Conservation (phyloP, 1,140 invertebrate genomes). For the Drosophila jambulina region DNA sequence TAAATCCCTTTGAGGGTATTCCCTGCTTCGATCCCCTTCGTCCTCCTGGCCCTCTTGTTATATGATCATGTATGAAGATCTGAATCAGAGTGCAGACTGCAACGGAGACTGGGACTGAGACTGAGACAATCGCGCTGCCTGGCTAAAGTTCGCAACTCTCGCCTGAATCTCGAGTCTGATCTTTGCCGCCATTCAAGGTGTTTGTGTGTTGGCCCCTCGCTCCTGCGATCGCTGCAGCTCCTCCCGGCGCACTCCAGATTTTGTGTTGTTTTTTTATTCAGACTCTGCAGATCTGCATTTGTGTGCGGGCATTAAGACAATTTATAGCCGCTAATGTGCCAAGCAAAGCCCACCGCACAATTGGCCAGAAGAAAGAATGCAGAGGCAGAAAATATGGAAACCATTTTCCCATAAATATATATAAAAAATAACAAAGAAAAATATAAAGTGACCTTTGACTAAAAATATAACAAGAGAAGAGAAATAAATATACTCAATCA, state of each 20-base stretch:
- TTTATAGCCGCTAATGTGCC: conserved; percentile 84
- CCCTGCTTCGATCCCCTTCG: background rate
- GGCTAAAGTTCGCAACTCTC: conserved; percentile 54
- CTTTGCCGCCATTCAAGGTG: conserved; percentile 82
- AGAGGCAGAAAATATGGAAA: background rate
- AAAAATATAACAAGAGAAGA: too few species aligned
- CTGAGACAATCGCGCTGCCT: conserved; percentile 58
- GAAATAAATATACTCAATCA: too few species aligned
- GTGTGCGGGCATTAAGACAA: conserved; percentile 78
- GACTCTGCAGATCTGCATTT: conserved; percentile 33
- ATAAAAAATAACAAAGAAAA: background rate
- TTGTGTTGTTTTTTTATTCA: background rate
- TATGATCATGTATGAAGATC: conserved; percentile 79
- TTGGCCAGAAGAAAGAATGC: conserved; percentile 53
- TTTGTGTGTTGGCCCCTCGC: conserved; percentile 44
- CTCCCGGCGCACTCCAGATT: conserved; percentile 1
- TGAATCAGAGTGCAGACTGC: conserved; percentile 62
- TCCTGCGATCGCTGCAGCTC: conserved; percentile 5
- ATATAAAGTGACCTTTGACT: too few species aligned
- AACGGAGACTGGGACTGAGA: conserved; percentile 41
- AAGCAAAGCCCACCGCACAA: conserved; percentile 79
- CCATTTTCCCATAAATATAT: background rate
- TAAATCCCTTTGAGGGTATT: conserved; percentile 1
- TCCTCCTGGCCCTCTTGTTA: conserved; percentile 29
- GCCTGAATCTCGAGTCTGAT: conserved; percentile 70